Conservation (phyloP, 2,888 invertebrate species). For the Melinopterus prodromus region DNA sequence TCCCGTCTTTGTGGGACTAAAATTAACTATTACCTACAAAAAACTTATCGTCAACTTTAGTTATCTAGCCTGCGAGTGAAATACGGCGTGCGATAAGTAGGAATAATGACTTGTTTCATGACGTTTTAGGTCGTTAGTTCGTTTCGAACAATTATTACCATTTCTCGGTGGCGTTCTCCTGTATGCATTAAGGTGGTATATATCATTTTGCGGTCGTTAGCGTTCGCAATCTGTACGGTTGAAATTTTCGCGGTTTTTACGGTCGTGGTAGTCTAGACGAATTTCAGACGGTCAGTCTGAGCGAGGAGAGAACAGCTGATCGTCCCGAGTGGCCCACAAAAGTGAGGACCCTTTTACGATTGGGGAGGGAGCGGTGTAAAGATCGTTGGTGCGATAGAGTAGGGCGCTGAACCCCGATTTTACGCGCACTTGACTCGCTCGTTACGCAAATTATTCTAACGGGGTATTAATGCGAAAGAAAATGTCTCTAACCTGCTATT, state of each 20-base stretch:
- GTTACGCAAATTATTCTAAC: constrained; percentile 13
- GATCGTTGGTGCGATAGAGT: constrained; percentile 53
- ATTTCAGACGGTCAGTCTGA: constrained; percentile 4
- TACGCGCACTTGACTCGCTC: constrained; percentile 67
- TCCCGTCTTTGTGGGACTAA: not conserved
- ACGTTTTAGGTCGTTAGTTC: not conserved
- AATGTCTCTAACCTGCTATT: constrained; percentile 86
- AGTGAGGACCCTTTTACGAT: constrained; percentile 33
- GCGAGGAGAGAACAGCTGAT: constrained; percentile 58
- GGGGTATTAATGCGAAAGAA: constrained; percentile 23
- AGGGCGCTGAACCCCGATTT: constrained; percentile 63
- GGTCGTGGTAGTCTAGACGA: not conserved
- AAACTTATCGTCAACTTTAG: not conserved
- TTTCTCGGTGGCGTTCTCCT: not conserved
- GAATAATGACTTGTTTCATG: not conserved
- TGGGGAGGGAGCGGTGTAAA: constrained; percentile 10
- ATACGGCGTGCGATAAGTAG: not conserved
- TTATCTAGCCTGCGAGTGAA: not conserved
- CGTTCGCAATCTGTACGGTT: not conserved
- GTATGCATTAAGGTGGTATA: not conserved
- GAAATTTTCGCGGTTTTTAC: constrained; percentile 1
- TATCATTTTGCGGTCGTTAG: not conserved
- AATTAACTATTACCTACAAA: not conserved
- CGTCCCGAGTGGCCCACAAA: constrained; percentile 55
- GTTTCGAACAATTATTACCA: not conserved